Conservation (phyloP, 2,113 vertebrate species). For the Tachycineta bicolor region DNA sequence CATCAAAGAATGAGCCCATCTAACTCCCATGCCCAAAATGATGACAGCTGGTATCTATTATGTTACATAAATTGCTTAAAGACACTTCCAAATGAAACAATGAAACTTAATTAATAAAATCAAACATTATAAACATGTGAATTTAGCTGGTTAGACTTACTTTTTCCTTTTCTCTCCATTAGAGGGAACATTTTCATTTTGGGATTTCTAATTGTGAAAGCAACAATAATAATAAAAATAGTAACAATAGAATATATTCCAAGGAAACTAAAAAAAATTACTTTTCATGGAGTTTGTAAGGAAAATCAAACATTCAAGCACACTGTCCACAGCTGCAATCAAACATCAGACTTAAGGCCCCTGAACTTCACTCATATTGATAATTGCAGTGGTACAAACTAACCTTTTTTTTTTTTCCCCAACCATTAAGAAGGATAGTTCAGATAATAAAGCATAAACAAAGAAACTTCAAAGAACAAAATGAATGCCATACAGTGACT, state of each 20-base stretch:
- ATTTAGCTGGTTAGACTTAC: not conserved
- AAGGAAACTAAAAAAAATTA: not conserved
- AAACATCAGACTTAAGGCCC: not conserved
- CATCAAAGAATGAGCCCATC: not conserved
- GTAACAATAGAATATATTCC: not conserved
- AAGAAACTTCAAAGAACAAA: slow-evolving; percentile 46
- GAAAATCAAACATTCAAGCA: not conserved
- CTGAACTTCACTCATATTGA: not conserved
- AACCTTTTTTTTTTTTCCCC: not conserved
- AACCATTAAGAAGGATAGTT: not conserved
- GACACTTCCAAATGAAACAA: not conserved
- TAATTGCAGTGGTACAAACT: not conserved
- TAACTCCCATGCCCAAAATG: not conserved
- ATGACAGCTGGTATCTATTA: not conserved
- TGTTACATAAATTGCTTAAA: not conserved
- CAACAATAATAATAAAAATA: too few relatives aligned
- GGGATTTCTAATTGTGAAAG: not conserved
- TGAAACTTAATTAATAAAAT: not conserved
- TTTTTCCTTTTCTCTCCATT: not conserved
- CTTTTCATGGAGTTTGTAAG: not conserved
- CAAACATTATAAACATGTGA: not conserved
- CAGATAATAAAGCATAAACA: slow-evolving; percentile 42
- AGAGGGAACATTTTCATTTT: slow-evolving; percentile 2
- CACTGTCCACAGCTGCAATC: not conserved
- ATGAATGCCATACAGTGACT: not conserved